Base-by-base conservation (phyloP, 2,888 invertebrate genomes). In the Platycheirus albimanus region DNA sequence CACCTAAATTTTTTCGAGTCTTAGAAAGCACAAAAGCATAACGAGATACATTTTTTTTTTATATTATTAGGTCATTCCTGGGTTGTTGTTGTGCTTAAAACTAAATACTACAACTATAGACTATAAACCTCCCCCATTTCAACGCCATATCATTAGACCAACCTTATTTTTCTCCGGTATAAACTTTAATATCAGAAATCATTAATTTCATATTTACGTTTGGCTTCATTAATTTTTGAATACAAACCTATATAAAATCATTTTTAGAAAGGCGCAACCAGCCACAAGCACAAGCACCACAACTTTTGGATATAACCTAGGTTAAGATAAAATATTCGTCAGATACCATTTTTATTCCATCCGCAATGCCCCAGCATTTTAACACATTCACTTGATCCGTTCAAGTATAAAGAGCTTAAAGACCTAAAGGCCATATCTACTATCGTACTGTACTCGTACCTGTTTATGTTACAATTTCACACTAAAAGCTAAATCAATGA, bases 401-500 rank as follows among this genome's bases (percentile, higher is more conserved):
- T 63, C 41, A 49, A 13, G 17, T 63, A 64, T 74, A 56, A 24
- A 64, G 70, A 64, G 64, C 17, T 47, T n/a, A 45, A n/a, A n/a
- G 10, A 45, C 61, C 70, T 61, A 61, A 81, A 70, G 45, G 43
- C 76, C 64, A 4, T n/a, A n/a, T n/a, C n/a, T n/a, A n/a, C n/a
- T n/a, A n/a, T n/a, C n/a, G n/a, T n/a, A n/a, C n/a, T n/a, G n/a
- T n/a, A n/a, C n/a, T n/a, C n/a, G n/a, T 64, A 56, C 49, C 70
- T 69, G 56, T 47, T 58, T 45, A n/a, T 67, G 61, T 36, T 47
- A 63, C 63, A 63, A 63, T 61, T 69, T 75, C 49, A 38, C 47
- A 38, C 63, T 47, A 49, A 24, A 41, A 79, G 38, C 52, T 79
- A 72, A 79, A 79, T 75, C 76, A 76, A 66, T 77, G 58, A 81